Percentiles rank a stretch among this genome's conserved stretches.
Conservation (phyloP, 2,797 vertebrate genomes). For the Platalea minor region DNA sequence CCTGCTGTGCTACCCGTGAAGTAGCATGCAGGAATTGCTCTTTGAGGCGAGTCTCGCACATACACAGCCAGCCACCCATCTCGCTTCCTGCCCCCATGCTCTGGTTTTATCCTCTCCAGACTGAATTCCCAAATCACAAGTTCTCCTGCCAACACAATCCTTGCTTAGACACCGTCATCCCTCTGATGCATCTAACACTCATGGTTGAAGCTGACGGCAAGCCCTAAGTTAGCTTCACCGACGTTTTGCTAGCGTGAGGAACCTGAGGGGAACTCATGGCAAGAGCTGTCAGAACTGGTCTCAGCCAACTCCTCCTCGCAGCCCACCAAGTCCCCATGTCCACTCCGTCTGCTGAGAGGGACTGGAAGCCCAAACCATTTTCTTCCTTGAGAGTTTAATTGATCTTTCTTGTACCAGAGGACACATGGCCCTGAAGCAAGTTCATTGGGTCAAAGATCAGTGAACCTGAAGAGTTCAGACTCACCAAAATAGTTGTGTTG, state of each 20-base stretch:
- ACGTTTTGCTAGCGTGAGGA: neutral
- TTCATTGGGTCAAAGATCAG: neutral
- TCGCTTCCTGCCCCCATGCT: neutral
- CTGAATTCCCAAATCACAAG: neutral
- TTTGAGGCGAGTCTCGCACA: neutral
- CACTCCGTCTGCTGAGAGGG: neutral
- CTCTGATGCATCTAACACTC: neutral
- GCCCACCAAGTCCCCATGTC: neutral
- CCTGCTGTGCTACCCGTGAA: neutral
- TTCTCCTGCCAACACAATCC: neutral
- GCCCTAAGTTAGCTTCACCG: neutral
- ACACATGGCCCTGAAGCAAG: neutral
- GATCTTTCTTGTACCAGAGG: neutral
- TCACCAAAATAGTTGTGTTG: slow-evolving; percentile 85
- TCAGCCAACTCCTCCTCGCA: neutral
- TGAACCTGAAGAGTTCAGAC: slow-evolving; percentile 33
- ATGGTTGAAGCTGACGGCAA: neutral
- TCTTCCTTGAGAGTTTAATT: neutral
- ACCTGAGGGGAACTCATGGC: neutral
- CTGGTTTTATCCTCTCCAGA: neutral
- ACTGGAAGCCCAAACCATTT: neutral
- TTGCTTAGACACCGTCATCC: neutral
- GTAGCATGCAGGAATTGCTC: neutral
- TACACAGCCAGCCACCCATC: neutral
- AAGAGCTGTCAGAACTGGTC: neutral